Evolutionary conservation across 23 tunicate genomes (phyloP).

Genomic region (Corella eumyota): DNA sequence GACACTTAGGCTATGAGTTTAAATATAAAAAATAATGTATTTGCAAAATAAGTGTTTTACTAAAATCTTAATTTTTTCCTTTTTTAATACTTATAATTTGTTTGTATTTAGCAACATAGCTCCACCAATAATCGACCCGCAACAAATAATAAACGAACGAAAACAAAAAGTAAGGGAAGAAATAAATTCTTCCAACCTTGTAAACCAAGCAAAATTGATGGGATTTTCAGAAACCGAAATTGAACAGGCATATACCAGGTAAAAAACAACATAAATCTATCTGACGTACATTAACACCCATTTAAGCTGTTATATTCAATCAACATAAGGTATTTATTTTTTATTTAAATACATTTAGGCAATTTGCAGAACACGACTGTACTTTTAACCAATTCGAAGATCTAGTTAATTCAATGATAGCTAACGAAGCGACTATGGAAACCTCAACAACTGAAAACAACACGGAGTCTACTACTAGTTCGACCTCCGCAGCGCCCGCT

Average conservation of each 20-base stretch:
- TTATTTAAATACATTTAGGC: too few relatives aligned
- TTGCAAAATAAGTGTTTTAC: too few relatives aligned
- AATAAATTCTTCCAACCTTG: conserved; percentile 13
- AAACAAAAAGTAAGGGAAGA: conserved; percentile 25
- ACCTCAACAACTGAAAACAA: background rate
- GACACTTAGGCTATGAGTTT: too few relatives aligned
- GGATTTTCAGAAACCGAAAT: conserved; percentile 28
- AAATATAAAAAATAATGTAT: too few relatives aligned
- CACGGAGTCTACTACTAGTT: too few relatives aligned
- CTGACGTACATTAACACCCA: too few relatives aligned
- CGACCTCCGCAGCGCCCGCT: background rate
- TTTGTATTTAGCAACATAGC: background rate
- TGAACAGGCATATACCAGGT: conserved; percentile 24
- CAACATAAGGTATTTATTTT: too few relatives aligned
- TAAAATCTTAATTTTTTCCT: too few relatives aligned
- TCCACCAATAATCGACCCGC: background rate
- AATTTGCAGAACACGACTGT: background rate
- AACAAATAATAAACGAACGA: background rate
- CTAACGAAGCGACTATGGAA: background rate
- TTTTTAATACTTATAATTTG: too few relatives aligned
- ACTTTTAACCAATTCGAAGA: background rate
- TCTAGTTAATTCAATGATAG: too few relatives aligned
- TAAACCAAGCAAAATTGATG: conserved; percentile 49
- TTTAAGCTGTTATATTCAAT: too few relatives aligned
- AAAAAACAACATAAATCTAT: too few relatives aligned